Evolutionary conservation across 2,797 vertebrate species (phyloP).

Genomic region (Lycodopsis pacificus): DNA sequence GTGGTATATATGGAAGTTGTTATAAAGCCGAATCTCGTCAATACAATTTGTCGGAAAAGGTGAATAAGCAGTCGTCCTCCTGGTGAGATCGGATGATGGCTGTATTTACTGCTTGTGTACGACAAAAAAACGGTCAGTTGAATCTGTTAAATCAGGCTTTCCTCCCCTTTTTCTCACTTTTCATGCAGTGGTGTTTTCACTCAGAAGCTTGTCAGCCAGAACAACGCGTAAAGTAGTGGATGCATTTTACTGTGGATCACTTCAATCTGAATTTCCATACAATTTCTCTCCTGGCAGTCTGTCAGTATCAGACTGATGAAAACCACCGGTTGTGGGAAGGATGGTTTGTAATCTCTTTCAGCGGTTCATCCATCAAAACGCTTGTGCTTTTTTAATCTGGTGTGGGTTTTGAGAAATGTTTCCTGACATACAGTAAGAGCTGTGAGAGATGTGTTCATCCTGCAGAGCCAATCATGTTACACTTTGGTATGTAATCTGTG

Average conservation of each 20-base stretch:
- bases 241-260: constrained; percentile 6
- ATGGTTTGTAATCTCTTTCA: background rate
- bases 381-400: background rate
- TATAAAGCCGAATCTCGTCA: background rate
- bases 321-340: constrained; percentile 6
- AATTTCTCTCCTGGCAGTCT: background rate
- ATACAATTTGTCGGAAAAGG: background rate
- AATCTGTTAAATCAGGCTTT: constrained; percentile 8
- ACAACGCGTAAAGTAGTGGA: background rate
- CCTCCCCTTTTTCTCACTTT: constrained; percentile 8
- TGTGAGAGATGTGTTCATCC: background rate
- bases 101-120: background rate
- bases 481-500: background rate
- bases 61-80: background rate
- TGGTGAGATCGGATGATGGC: background rate
- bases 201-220: constrained; percentile 9
- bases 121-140: background rate
- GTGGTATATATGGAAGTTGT: background rate
- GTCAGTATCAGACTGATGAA: constrained; percentile 12
- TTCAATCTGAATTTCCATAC: constrained; percentile 5
- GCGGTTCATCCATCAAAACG: background rate
- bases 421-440: background rate
- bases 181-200: background rate
- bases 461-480: background rate
- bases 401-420: background rate